These are phyloP conservation scores for Metalampra italica DNA, from an alignment of 2,888 invertebrate genomes.

Conservation along the genomic window DNA sequence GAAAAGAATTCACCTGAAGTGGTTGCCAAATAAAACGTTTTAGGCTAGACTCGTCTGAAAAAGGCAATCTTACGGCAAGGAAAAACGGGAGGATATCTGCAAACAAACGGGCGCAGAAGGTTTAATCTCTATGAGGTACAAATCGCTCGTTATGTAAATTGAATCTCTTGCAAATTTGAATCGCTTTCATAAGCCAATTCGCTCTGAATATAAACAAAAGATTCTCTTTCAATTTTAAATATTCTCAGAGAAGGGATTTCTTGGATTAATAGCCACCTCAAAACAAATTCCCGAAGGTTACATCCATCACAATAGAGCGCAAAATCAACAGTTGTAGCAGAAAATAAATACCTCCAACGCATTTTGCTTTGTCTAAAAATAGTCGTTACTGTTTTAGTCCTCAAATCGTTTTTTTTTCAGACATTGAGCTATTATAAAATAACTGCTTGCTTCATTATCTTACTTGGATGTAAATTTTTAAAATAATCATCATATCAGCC, in stretches of 20 bases:
- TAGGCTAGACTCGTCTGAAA: constrained; percentile 18
- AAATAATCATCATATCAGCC: too few species aligned
- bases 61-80: constrained; percentile 36
- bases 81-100: constrained; percentile 41
- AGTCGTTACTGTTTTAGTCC: too few species aligned
- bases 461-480: too few species aligned
- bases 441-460: too few species aligned
- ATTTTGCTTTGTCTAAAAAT: too few species aligned
- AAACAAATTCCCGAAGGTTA: neutral
- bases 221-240: constrained; percentile 54
- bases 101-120: constrained; percentile 52
- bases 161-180: constrained; percentile 73
- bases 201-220: constrained; percentile 66
- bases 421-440: too few species aligned
- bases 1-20: constrained; percentile 33
- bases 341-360: neutral
- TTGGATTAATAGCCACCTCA: constrained; percentile 22
- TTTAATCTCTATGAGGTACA: constrained; percentile 67
- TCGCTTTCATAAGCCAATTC: constrained; percentile 72
- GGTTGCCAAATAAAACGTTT: constrained; percentile 21
- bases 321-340: neutral
- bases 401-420: too few species aligned
- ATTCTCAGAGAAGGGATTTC: constrained; percentile 42
- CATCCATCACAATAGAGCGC: neutral
- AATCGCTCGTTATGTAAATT: constrained; percentile 76